Evolutionary conservation across 2,113 vertebrate genomes (phyloP).

Genomic region (Xerus inauris): DNA sequence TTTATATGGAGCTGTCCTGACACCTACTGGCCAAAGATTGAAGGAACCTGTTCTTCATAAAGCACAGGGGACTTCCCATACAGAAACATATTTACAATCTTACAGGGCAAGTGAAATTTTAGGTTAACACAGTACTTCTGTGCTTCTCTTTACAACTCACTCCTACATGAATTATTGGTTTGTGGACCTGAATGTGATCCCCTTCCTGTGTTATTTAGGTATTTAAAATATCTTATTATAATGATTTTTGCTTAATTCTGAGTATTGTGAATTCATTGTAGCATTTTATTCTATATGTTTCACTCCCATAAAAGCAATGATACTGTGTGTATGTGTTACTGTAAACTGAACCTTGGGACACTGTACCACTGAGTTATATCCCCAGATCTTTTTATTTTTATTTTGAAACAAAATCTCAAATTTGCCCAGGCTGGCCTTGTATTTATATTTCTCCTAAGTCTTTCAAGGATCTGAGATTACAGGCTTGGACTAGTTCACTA

Average conservation of each 20-base stretch:
- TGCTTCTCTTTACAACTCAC: not conserved
- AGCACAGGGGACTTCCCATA: not conserved
- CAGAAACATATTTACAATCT: not conserved
- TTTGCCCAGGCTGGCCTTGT: not conserved
- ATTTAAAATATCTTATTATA: not conserved
- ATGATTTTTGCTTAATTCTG: not conserved
- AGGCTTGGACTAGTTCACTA: too few species aligned
- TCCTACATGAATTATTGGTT: not conserved
- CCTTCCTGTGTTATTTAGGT: not conserved
- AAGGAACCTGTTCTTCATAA: not conserved
- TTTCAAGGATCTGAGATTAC: not conserved
- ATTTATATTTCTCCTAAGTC: not conserved
- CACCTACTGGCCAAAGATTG: constrained; percentile 70
- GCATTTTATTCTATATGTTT: constrained; percentile 34
- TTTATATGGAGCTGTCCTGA: constrained; percentile 41
- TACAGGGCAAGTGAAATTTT: not conserved
- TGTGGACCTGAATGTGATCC: not conserved
- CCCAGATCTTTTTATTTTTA: not conserved
- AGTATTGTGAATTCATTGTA: not conserved
- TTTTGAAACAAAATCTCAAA: not conserved
- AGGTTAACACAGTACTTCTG: not conserved
- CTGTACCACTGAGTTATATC: not conserved
- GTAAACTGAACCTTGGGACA: not conserved
- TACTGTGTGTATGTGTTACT: not conserved
- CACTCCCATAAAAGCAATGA: not conserved